Base-by-base conservation (phyloP, 2,797 vertebrate species). In the Hyperoplus lanceolatus region DNA sequence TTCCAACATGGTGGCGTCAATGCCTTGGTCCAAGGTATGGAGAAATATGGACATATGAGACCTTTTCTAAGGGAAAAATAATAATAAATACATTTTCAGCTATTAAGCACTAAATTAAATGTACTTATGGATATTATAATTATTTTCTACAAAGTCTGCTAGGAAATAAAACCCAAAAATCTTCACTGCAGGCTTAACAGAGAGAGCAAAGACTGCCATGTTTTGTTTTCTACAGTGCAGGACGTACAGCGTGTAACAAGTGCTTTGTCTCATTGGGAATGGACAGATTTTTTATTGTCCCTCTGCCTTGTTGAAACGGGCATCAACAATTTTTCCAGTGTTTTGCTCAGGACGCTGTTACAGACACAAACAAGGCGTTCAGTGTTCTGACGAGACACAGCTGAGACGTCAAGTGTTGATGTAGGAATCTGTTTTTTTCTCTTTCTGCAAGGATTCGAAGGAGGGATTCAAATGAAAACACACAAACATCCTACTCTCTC, bases 301-400 rank as follows among this genome's bases (percentile, higher is more conserved):
- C 65, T 29, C 29, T 29, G 29, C 65, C 5, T 21, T 59, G 81
- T 70, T 60, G 59, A 62, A 80, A 77, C 36, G 1, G 49, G 56
- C 76, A 29, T 29, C 29, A 53, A 75, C 77, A 67, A 6, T 60
- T 85, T 85, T 72, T 53, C 76, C 61, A 69, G 53, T 87, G 84
- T 87, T 69, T 71, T 39, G 38, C 57, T 84, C 64, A 9, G 45
- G 53, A 83, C 87, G 3, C 29, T 3, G 29, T 29, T 29, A 29
- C 29, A 29, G 29, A 29, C 29, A 29, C 3, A 29, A 83, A 91
- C 90, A 92, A 87, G 70, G 80, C 64, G 1, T 53, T 39, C 74
- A 57, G 82, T 93, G 90, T 91, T 85, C 41, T 15, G 79, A 72
- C 15, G 29, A 78, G 78, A 80, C 21, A 9, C 65, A 68, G 80